These are phyloP conservation scores for Bombylius discolor DNA, from an alignment of 2,888 invertebrate genomes.

Conservation along the genomic window DNA sequence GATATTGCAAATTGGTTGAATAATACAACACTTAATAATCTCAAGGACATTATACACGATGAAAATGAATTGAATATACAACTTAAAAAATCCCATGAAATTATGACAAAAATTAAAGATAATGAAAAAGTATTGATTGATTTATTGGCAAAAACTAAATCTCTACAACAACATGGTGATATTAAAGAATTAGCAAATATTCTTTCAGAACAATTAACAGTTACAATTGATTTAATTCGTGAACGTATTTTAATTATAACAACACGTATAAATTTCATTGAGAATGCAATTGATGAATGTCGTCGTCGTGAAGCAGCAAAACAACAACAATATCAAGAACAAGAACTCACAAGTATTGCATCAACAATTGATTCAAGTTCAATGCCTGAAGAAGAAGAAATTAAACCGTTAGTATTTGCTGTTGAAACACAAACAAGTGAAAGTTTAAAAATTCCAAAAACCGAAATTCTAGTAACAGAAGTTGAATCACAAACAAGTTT, in stretches of 20 bases:
- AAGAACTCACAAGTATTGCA: constrained; percentile 21
- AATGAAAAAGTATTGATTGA: constrained; percentile 40
- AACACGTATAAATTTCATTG: constrained; percentile 44
- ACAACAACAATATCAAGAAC: not conserved
- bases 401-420: constrained; percentile 29
- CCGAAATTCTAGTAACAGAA: constrained; percentile 34
- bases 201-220: constrained; percentile 44
- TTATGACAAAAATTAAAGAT: constrained; percentile 39
- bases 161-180: constrained; percentile 39
- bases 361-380: constrained; percentile 55
- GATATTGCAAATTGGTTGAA: constrained; percentile 45
- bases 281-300: constrained; percentile 37
- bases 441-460: constrained; percentile 38
- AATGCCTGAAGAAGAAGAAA: constrained; percentile 54
- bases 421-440: constrained; percentile 58
- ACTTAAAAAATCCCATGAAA: constrained; percentile 40
- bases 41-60: constrained; percentile 33
- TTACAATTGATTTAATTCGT: constrained; percentile 43
- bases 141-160: constrained; percentile 38
- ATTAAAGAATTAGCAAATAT: constrained; percentile 36
- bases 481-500: constrained; percentile 51
- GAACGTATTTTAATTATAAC: constrained; percentile 50
- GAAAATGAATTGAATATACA: constrained; percentile 40
- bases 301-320: constrained; percentile 35
- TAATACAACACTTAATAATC: constrained; percentile 25